A percentile compares a stretch with the other conserved stretches of the same genome.
Conservation (phyloP, 1,140 invertebrate genomes). For the Diabrotica undecimpunctata region DNA sequence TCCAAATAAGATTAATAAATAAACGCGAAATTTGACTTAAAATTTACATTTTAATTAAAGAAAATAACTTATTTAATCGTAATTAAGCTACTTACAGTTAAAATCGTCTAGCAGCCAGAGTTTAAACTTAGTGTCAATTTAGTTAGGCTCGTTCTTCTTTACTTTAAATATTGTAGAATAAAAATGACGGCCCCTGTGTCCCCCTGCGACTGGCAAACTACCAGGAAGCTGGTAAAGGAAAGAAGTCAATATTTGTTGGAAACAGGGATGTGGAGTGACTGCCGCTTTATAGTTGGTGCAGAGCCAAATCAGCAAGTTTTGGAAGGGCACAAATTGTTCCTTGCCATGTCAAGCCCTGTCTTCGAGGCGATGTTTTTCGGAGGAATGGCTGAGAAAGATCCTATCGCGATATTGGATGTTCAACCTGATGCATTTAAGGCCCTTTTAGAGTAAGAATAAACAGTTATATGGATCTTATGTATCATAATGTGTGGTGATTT, state of each 20-base stretch:
- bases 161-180: neutral
- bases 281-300: conserved; percentile 77
- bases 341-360: conserved; percentile 81
- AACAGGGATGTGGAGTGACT: conserved; percentile 75
- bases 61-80: too few relatives aligned
- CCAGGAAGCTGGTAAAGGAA: conserved; percentile 63
- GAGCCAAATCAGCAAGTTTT: conserved; percentile 69
- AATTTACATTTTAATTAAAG: too few relatives aligned
- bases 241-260: conserved; percentile 67
- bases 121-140: too few relatives aligned
- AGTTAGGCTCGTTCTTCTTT: too few relatives aligned
- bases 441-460: conserved; percentile 64
- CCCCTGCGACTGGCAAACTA: conserved; percentile 69
- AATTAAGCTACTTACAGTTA: too few relatives aligned
- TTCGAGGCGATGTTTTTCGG: conserved; percentile 79
- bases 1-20: too few relatives aligned
- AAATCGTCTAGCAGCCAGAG: too few relatives aligned
- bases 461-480: too few relatives aligned
- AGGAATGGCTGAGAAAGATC: conserved; percentile 64
- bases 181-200: conserved; percentile 41
- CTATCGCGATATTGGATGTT: conserved; percentile 76
- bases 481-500: conserved; percentile 25
- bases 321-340: conserved; percentile 72
- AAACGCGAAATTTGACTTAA: too few relatives aligned
- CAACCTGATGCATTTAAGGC: conserved; percentile 80